Conservation (phyloP, 1,140 invertebrate species). For the Sycophila sp. region DNA sequence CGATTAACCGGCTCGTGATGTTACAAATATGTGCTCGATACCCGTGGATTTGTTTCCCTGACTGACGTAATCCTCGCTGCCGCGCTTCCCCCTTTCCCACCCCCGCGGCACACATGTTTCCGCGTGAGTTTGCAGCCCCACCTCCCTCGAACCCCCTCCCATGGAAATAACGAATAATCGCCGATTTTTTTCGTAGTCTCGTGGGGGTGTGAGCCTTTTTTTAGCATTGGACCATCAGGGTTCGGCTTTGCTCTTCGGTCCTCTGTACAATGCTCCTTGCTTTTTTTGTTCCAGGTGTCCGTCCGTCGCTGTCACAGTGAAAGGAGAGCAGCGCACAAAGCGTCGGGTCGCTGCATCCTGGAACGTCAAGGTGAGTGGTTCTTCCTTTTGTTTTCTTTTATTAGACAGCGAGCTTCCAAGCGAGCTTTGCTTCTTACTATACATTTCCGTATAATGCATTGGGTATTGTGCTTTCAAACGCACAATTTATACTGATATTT, state of each 20-base stretch:
- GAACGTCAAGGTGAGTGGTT: slow-evolving; percentile 8
- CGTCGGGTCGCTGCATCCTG: background rate
- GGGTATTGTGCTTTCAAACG: too few species aligned
- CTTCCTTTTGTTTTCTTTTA: background rate
- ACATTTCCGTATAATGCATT: too few species aligned
- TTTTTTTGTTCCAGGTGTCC: background rate
- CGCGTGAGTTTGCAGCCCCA: too few species aligned
- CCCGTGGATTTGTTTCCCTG: slow-evolving; percentile 16
- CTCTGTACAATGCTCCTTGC: too few species aligned
- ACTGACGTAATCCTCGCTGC: slow-evolving; percentile 9
- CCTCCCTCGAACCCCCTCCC: too few species aligned
- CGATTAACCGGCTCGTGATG: slow-evolving; percentile 21
- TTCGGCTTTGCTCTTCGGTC: background rate
- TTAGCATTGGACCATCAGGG: too few species aligned
- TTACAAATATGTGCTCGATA: slow-evolving; percentile 31
- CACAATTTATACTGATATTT: too few species aligned
- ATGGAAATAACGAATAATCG: slow-evolving; percentile 7
- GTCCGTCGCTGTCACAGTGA: background rate
- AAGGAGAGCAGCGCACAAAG: background rate
- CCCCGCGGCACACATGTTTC: background rate
- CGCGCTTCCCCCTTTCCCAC: background rate
- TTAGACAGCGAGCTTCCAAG: too few species aligned
- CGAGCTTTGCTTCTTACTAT: too few species aligned
- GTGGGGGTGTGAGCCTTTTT: background rate
- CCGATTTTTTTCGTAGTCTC: background rate